phyloP scores from a whole-genome alignment of 2,888 invertebrate species.

The Autographa gamma region DNA sequence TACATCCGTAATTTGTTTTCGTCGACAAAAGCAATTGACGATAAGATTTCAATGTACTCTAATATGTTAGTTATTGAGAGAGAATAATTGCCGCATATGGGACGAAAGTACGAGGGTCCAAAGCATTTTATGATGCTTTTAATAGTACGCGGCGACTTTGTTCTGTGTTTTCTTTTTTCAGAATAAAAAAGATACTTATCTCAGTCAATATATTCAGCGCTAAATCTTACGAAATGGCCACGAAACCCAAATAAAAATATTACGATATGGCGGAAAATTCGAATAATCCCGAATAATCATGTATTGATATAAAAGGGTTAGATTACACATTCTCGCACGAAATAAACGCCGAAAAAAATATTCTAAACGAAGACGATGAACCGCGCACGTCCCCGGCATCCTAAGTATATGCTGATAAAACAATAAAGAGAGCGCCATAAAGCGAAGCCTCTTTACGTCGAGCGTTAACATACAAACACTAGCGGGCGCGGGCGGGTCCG shows the following conservation, averaged over 20 bases:
- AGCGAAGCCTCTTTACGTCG: slow-evolving; percentile 48
- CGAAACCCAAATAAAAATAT: slow-evolving; percentile 49
- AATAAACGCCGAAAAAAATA: slow-evolving; percentile 38
- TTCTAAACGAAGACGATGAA: slow-evolving; percentile 39
- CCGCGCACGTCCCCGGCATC: slow-evolving; percentile 39
- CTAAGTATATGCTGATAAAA: slow-evolving; percentile 60
- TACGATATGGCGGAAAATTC: slow-evolving; percentile 48
- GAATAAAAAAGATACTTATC: slow-evolving; percentile 16
- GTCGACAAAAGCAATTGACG: slow-evolving; percentile 31
- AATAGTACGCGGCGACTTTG: not conserved
- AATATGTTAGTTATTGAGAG: slow-evolving; percentile 31
- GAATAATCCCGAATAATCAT: slow-evolving; percentile 52
- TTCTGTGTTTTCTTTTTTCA: slow-evolving; percentile 15
- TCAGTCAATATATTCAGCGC: slow-evolving; percentile 24
- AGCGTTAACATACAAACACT: slow-evolving; percentile 61
- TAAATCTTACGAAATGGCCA: slow-evolving; percentile 40
- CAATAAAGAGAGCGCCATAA: slow-evolving; percentile 60
- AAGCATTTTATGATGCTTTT: not conserved
- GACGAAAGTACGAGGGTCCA: not conserved
- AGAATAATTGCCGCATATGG: slow-evolving; percentile 9
- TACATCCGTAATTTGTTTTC: slow-evolving; percentile 48
- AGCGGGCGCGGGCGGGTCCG: slow-evolving; percentile 15
- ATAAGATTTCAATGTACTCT: slow-evolving; percentile 45
- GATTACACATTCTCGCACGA: slow-evolving; percentile 52
- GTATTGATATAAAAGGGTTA: slow-evolving; percentile 58